Percentiles rank a stretch among this genome's conserved stretches.
These are phyloP conservation scores for Tiliacea aurago DNA, from an alignment of 2,888 invertebrate species.

Conservation along the genomic window DNA sequence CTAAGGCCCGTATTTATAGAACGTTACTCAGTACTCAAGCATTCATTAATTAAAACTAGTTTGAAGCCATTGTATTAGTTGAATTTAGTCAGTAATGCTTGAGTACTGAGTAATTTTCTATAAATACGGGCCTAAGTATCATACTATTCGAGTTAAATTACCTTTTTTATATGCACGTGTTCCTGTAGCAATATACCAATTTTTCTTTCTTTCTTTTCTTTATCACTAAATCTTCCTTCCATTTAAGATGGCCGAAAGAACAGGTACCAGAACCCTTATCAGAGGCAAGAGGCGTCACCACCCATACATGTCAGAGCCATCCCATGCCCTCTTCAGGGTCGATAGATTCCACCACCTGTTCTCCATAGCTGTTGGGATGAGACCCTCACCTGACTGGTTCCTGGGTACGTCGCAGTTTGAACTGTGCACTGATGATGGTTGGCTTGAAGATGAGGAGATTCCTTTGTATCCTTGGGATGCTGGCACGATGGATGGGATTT, in stretches of 20 bases:
- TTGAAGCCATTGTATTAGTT: too few species aligned
- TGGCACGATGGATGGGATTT: slow-evolving; percentile 83
- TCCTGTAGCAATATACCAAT: too few species aligned
- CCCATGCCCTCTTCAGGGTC: slow-evolving; percentile 83
- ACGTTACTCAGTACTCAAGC: too few species aligned
- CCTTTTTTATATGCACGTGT: too few species aligned
- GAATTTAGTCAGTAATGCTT: too few species aligned
- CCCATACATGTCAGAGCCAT: slow-evolving; percentile 83
- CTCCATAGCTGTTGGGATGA: slow-evolving; percentile 83
- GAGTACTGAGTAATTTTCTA: too few species aligned
- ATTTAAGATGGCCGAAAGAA: slow-evolving; percentile 75
- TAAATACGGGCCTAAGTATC: too few species aligned
- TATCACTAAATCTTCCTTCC: background rate
- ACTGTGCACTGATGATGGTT: slow-evolving; percentile 79
- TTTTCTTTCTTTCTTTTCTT: background rate
- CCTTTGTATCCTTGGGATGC: slow-evolving; percentile 87
- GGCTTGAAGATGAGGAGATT: slow-evolving; percentile 76
- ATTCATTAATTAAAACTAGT: too few species aligned
- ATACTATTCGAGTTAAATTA: too few species aligned
- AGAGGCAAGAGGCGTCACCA: slow-evolving; percentile 83
- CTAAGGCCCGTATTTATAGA: too few species aligned
- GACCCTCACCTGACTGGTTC: slow-evolving; percentile 88
- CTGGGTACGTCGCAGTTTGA: slow-evolving; percentile 84
- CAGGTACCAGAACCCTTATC: slow-evolving; percentile 84
- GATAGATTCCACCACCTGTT: slow-evolving; percentile 85